A percentile compares a stretch with the other conserved stretches of the same genome.
Evolutionary conservation across 2,888 invertebrate genomes (phyloP).

Genomic region (Rhynchonema sp.): DNA sequence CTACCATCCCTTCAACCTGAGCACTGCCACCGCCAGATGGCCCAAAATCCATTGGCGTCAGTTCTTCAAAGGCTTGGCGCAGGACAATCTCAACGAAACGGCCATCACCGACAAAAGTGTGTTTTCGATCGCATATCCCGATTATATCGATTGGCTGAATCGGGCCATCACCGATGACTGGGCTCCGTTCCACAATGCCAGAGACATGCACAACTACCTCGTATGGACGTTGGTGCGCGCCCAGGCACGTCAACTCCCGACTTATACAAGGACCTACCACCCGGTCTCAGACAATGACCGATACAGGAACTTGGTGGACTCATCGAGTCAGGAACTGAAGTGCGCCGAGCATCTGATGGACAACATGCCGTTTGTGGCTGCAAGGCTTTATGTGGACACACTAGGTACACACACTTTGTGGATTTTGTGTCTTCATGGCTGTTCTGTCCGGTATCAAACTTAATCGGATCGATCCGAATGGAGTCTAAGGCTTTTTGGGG

Average conservation of each 20-base stretch:
- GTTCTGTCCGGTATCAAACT: too few relatives aligned
- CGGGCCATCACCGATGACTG: background rate
- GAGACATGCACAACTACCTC: background rate
- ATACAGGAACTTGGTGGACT: background rate
- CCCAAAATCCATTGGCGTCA: background rate
- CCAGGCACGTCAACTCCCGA: background rate
- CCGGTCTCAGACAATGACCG: background rate
- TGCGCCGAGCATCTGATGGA: background rate
- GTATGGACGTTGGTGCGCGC: background rate
- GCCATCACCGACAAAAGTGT: background rate
- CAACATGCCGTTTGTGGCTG: background rate
- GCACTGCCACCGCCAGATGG: background rate
- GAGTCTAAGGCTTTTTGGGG: too few relatives aligned
- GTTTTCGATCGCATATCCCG: background rate
- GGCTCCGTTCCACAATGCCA: background rate
- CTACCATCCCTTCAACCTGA: background rate
- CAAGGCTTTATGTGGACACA: background rate
- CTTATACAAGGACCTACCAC: background rate
- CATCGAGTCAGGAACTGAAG: background rate
- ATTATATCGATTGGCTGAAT: background rate
- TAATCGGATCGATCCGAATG: too few relatives aligned
- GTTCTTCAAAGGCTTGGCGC: background rate
- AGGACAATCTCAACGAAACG: background rate
- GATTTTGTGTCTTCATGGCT: too few relatives aligned
- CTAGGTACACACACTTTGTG: too few relatives aligned